Evolutionary conservation across 2,113 vertebrate species (phyloP).

Genomic region (Sterna hirundo): DNA sequence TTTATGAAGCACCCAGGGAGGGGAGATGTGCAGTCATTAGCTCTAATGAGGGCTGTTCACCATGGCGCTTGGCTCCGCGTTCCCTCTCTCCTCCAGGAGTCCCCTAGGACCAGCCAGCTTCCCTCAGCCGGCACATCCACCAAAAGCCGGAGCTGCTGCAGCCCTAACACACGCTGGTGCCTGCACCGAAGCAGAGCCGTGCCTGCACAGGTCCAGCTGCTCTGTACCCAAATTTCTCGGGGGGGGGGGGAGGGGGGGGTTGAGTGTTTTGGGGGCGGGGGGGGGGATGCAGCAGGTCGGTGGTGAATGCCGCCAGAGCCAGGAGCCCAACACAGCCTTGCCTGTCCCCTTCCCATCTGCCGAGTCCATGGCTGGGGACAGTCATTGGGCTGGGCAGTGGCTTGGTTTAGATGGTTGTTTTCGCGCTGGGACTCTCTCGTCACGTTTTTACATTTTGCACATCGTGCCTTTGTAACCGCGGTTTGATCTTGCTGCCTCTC

Average conservation of each 20-base stretch:
- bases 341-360: neutral
- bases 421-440: neutral
- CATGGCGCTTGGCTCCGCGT: neutral
- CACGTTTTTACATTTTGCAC: neutral
- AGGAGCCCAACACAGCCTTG: neutral
- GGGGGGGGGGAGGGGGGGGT: neutral
- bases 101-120: neutral
- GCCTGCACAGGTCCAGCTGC: accelerated
- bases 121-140: neutral
- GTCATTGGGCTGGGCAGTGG: neutral
- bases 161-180: accelerated
- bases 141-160: neutral
- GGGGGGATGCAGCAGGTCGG: accelerated
- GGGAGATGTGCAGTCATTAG: neutral
- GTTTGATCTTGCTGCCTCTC: neutral
- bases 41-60: slow-evolving; percentile 4
- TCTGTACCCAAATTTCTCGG: accelerated
- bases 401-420: neutral
- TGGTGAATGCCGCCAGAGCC: accelerated
- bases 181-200: accelerated
- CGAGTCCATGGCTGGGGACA: accelerated
- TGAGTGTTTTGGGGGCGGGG: neutral
- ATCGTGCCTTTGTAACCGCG: neutral
- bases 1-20: neutral
- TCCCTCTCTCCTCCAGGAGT: neutral